Conservation (phyloP, 2,113 vertebrate genomes). For the Conger conger region DNA sequence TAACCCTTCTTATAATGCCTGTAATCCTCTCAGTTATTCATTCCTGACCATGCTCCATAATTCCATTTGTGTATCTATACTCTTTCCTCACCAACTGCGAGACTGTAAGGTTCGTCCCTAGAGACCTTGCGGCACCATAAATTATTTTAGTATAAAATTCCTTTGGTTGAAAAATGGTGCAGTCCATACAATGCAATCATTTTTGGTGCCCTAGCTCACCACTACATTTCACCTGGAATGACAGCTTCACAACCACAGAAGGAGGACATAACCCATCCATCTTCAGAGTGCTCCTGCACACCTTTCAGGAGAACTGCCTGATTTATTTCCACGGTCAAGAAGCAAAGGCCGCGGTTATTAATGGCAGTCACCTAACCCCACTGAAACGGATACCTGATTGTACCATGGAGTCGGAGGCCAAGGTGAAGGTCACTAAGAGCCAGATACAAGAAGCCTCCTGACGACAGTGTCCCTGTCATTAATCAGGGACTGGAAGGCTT, state of each 20-base stretch:
- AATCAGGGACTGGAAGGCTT: background rate
- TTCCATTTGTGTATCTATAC: too few relatives aligned
- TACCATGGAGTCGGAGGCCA: background rate
- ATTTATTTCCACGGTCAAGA: background rate
- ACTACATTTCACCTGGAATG: background rate
- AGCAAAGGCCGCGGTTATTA: background rate
- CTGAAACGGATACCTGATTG: background rate
- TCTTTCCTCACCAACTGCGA: too few relatives aligned
- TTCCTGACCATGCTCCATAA: too few relatives aligned
- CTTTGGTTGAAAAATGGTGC: background rate
- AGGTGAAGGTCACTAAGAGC: background rate
- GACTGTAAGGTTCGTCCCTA: background rate
- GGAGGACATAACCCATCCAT: background rate
- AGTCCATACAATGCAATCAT: background rate
- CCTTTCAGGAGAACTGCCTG: background rate
- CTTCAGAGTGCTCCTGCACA: background rate
- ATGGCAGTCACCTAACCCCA: background rate
- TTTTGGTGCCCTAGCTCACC: background rate
- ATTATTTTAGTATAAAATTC: background rate
- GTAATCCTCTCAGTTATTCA: too few relatives aligned
- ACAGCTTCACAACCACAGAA: background rate
- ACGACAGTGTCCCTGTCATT: background rate
- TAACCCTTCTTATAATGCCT: too few relatives aligned
- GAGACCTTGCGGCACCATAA: background rate
- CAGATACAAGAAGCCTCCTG: background rate